phyloP scores from a whole-genome alignment of 2,797 vertebrate species.

The Enteromius afrohamiltoni region DNA sequence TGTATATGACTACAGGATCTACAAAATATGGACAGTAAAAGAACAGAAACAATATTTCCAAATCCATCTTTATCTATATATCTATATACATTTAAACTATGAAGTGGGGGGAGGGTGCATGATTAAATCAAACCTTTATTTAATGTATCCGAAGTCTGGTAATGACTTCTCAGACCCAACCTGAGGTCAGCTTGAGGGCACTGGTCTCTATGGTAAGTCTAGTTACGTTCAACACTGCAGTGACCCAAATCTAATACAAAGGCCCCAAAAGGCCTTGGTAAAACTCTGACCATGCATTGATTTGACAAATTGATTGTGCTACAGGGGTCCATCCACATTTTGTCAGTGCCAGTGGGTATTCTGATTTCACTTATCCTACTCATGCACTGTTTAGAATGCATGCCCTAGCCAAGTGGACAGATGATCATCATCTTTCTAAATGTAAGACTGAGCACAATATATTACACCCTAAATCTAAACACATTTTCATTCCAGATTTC shows the following conservation, averaged over 20 bases:
- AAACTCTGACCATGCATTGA: conserved; percentile 3
- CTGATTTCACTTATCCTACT: not conserved
- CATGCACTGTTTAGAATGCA: not conserved
- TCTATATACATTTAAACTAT: not conserved
- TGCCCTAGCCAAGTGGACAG: not conserved
- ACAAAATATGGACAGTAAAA: not conserved
- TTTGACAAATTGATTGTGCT: conserved; percentile 16
- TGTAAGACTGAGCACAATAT: not conserved
- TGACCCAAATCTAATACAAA: conserved; percentile 9
- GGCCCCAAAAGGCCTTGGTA: no score
- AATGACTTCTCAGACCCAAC: conserved; percentile 68
- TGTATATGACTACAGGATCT: not conserved
- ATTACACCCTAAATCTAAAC: not conserved
- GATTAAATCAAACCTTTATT: conserved; percentile 63
- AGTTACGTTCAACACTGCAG: not conserved
- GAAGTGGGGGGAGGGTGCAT: not conserved
- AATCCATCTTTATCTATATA: not conserved
- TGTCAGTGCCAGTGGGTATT: not conserved
- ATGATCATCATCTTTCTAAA: not conserved
- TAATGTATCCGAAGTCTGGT: conserved; percentile 65
- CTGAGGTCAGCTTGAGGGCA: conserved; percentile 17
- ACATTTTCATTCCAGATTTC: not conserved
- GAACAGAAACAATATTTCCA: not conserved
- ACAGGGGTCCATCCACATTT: conserved; percentile 6
- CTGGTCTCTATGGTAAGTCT: not conserved